Evolutionary conservation across 2,797 vertebrate genomes (phyloP).

Genomic region (Sibirionetta formosa): DNA sequence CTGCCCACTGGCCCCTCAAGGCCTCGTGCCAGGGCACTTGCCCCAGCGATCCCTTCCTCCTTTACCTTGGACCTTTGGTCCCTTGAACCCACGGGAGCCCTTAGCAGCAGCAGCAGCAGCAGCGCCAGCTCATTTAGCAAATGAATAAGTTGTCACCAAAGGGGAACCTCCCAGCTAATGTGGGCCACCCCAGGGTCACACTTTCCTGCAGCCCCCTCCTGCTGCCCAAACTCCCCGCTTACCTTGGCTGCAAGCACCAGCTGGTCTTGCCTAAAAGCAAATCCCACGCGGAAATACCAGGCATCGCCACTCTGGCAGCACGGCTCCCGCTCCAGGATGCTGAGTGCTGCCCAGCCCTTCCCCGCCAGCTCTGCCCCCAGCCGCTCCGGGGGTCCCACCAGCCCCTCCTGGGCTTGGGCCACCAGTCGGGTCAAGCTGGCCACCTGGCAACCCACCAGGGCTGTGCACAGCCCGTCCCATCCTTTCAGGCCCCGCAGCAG

Average conservation of each 20-base stretch:
- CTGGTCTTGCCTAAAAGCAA: constrained; percentile 54
- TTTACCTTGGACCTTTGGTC: background rate
- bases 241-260: constrained; percentile 85
- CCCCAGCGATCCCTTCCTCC: fast-evolving
- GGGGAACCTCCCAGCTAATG: background rate
- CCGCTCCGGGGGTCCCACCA: constrained; percentile 21
- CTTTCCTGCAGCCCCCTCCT: background rate
- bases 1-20: fast-evolving
- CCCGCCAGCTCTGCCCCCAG: background rate
- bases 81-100: fast-evolving
- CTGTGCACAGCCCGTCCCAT: background rate
- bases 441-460: constrained; percentile 76
- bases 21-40: fast-evolving
- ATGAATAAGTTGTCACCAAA: constrained; percentile 25
- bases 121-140: fast-evolving
- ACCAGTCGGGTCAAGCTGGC: constrained; percentile 76
- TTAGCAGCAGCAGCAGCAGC: fast-evolving
- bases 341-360: constrained; percentile 54
- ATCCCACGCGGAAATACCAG: constrained; percentile 82
- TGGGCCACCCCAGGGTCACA: fast-evolving
- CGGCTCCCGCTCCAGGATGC: constrained; percentile 27
- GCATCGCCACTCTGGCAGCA: constrained; percentile 72
- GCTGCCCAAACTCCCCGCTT: background rate
- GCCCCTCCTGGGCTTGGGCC: background rate
- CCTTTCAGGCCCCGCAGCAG: constrained; percentile 66